Evolutionary conservation across 2,797 vertebrate species (phyloP), one percentile per base, ranked within the genome.

Genomic region (Miichthys miiuy): DNA sequence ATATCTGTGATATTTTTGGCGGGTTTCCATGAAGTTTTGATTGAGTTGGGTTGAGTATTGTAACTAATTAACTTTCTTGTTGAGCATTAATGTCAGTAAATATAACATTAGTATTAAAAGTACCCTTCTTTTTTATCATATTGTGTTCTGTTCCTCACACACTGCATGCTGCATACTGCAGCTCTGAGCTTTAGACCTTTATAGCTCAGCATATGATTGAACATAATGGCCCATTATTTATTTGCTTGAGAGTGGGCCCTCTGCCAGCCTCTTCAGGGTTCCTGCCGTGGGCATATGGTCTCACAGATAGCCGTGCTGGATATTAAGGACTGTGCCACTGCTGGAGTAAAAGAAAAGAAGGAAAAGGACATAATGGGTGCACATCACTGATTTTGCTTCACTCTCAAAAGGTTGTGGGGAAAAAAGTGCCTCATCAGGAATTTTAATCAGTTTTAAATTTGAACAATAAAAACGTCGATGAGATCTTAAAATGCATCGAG

Each of bases 201-300:
- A 88, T 77, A 83, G 86, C 88, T 86, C 87, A 90, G 88, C 91
- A 91, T 94, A 93, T 89, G 90, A 91, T 93, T 90, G 89, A 92
- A 88, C 92, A 93, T 93, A 93, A 93, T 93, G 89, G 87, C 67
- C 91, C 88, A 92, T 93, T 92, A 92, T 95, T 94, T 92, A 92
- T 93, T 91, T 92, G 87, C 90, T 88, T 88, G 79, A 83, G 87
- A 92, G 83, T 81, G 80, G 93, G 93, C 91, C 52, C 70, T 68
- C 60, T 91, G 91, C 92, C 93, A 93, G 83, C 66, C 87, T 88
- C 87, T 86, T 90, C 82, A 87, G 92, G 90, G 83, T 77, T 90
- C 89, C 89, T 87, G 91, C 89, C 50, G 79, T 83, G 90, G 91
- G 83, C 92, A 93, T 92, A 92, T 93, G 92, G 90, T 89, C 85